These are phyloP conservation scores for Sciurus niger DNA, from an alignment of 2,113 vertebrate genomes.

Conservation along the genomic window DNA sequence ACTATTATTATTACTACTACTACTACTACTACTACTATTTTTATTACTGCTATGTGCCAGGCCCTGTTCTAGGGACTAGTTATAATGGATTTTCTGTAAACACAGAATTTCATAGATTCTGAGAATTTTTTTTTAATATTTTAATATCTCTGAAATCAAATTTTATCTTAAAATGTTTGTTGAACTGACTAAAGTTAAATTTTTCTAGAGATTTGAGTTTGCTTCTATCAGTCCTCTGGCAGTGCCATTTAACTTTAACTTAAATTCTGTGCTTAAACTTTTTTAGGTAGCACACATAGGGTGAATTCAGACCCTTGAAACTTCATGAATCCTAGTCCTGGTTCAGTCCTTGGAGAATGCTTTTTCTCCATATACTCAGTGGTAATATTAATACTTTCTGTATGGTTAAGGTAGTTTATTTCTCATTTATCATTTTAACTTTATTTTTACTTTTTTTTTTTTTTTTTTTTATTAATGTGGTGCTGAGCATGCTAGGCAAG, in stretches of 20 bases:
- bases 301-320: neutral
- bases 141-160: constrained; percentile 15
- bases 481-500: too few species aligned
- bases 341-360: neutral
- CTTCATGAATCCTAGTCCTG: neutral
- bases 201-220: constrained; percentile 46
- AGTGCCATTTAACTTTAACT: neutral
- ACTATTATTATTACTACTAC: neutral
- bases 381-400: neutral
- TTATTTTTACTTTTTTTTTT: too few species aligned
- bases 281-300: neutral
- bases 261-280: constrained; percentile 15
- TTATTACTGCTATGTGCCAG: neutral
- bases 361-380: neutral
- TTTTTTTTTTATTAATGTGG: too few species aligned
- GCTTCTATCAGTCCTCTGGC: neutral
- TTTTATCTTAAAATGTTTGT: neutral
- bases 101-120: neutral
- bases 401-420: neutral
- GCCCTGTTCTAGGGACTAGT: neutral
- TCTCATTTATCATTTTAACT: neutral
- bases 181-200: neutral
- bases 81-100: neutral
- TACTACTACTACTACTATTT: neutral
- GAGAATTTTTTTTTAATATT: neutral